Evolutionary conservation across 2,888 invertebrate genomes (phyloP).

Genomic region (Orthosia gothica): DNA sequence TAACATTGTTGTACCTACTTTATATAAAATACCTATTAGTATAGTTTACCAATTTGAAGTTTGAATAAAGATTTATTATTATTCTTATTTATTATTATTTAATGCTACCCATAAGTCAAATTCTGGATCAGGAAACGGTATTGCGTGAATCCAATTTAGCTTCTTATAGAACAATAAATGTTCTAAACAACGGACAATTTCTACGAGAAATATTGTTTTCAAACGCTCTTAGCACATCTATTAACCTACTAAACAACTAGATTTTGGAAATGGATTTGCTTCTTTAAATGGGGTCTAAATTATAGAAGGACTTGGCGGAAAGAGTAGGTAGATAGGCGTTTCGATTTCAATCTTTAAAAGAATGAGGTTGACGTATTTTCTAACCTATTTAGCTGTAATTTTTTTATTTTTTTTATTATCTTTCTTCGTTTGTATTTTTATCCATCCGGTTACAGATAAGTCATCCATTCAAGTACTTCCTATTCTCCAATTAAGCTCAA

Average conservation of each 20-base stretch:
- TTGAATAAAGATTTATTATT: too few relatives aligned
- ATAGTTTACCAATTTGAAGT: too few relatives aligned
- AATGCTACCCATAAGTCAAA: conserved; percentile 4
- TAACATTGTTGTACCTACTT: too few relatives aligned
- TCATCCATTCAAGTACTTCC: too few relatives aligned
- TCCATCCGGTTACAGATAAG: too few relatives aligned
- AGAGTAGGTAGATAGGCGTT: neutral
- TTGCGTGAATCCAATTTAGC: conserved; percentile 4
- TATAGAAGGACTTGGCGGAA: neutral
- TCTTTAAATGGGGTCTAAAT: conserved; percentile 1
- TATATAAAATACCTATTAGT: too few relatives aligned
- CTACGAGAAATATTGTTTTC: conserved; percentile 21
- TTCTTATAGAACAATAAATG: conserved; percentile 1
- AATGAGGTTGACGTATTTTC: neutral
- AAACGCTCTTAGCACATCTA: conserved; percentile 5
- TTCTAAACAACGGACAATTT: neutral
- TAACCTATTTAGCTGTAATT: neutral
- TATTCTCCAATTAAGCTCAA: too few relatives aligned
- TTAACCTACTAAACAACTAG: conserved; percentile 11
- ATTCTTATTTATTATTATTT: too few relatives aligned
- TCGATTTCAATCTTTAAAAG: conserved; percentile 7
- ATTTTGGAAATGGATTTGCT: conserved; percentile 17
- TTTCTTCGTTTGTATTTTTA: too few relatives aligned
- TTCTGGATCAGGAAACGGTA: conserved; percentile 1
- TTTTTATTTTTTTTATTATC: neutral